These are phyloP conservation scores for Monoplex corrugatus DNA, from an alignment of 2,888 invertebrate genomes.

Conservation along the genomic window DNA sequence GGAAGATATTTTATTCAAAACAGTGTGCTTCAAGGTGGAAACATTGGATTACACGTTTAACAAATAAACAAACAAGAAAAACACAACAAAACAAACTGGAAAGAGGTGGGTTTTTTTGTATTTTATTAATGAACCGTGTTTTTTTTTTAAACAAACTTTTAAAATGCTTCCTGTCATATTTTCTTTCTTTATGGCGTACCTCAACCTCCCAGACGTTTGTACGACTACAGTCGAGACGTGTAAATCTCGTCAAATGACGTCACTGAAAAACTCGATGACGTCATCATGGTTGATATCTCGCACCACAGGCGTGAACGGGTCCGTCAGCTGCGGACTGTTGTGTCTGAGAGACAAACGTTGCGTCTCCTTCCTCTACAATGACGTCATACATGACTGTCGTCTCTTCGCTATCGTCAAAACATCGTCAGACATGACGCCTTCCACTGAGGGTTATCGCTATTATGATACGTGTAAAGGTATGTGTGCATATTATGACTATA, in stretches of 20 bases:
- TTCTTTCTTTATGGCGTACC: not conserved
- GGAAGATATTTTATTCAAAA: no score
- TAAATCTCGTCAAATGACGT: conserved; percentile 32
- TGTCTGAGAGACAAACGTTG: conserved; percentile 26
- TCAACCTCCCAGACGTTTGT: not conserved
- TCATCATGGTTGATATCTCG: conserved; percentile 25
- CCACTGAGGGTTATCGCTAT: conserved; percentile 24
- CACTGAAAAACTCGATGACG: conserved; percentile 29
- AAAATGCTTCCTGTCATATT: not conserved
- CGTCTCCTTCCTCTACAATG: conserved; percentile 43
- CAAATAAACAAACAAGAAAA: no score
- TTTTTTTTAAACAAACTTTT: no score
- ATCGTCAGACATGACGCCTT: conserved; percentile 23
- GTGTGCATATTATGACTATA: not conserved
- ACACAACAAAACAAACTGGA: no score
- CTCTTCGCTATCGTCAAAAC: conserved; percentile 37
- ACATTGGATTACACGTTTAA: no score
- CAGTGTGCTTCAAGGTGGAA: no score
- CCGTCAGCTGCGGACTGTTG: not conserved
- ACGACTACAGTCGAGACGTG: not conserved
- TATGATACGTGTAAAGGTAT: conserved; percentile 40
- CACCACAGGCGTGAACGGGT: not conserved
- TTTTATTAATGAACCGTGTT: no score
- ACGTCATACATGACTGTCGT: conserved; percentile 37
- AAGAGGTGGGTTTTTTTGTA: no score